Evolutionary conservation across 2,113 vertebrate species (phyloP).

Genomic region (Vidua chalybeata): DNA sequence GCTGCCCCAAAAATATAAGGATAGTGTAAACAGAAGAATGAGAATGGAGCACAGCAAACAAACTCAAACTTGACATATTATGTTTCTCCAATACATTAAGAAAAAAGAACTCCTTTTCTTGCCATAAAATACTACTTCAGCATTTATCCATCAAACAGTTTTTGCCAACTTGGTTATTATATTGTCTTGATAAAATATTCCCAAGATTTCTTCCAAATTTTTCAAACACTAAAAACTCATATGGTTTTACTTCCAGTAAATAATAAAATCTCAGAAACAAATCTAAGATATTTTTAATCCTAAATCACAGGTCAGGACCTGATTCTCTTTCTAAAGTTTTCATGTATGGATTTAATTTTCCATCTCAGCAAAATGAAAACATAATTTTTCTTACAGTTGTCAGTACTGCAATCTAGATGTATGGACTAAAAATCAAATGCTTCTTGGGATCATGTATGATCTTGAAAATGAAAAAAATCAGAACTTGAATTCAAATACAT

Average conservation of each 20-base stretch:
- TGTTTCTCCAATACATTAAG: neutral
- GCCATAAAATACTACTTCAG: neutral
- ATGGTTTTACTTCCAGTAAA: neutral
- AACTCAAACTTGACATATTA: neutral
- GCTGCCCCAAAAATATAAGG: neutral
- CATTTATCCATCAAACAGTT: neutral
- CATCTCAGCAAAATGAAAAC: neutral
- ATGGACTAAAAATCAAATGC: neutral
- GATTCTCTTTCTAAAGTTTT: neutral
- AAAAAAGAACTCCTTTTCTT: neutral
- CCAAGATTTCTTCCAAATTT: neutral
- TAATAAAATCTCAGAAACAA: neutral
- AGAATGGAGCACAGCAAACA: neutral
- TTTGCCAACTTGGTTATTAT: neutral
- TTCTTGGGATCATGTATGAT: neutral
- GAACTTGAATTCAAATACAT: neutral
- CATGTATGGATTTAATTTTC: neutral
- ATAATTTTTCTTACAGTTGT: neutral
- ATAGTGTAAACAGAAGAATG: neutral
- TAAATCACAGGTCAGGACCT: neutral
- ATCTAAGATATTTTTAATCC: neutral
- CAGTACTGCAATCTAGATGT: neutral
- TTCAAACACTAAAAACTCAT: neutral
- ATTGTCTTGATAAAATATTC: neutral
- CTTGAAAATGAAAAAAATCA: neutral